phyloP scores from a whole-genome alignment of 2,797 vertebrate genomes.

The Ceyx erithaca region DNA sequence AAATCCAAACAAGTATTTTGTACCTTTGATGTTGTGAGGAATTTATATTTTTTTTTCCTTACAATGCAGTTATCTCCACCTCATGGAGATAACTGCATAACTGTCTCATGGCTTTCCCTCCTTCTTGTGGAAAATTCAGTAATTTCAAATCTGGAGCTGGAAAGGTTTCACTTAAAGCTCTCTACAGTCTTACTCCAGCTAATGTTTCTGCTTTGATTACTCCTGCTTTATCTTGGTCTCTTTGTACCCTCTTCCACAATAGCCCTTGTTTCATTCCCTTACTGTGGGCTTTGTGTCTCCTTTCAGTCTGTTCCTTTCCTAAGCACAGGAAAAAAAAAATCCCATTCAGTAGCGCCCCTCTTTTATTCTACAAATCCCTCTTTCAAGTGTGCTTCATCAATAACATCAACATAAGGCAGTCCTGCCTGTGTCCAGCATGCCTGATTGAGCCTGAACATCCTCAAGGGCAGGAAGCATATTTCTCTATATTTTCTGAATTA shows the following conservation, averaged over 20 bases:
- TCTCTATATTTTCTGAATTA: neutral
- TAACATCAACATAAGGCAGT: conserved; percentile 9
- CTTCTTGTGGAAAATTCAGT: neutral
- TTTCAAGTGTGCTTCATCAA: conserved; percentile 41
- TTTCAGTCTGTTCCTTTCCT: conserved; percentile 8
- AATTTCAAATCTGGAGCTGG: neutral
- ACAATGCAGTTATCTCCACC: no score
- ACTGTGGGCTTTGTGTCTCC: neutral
- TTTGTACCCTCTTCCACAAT: conserved; percentile 5
- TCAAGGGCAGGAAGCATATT: neutral
- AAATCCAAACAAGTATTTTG: neutral
- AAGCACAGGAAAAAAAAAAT: neutral
- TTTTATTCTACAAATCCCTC: conserved; percentile 30
- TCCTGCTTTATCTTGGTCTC: conserved; percentile 4
- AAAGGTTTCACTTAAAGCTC: neutral
- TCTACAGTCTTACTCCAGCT: neutral
- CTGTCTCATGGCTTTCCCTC: neutral
- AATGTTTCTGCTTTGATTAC: conserved; percentile 32
- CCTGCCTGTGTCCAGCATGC: neutral
- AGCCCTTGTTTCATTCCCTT: neutral
- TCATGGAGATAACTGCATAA: neutral
- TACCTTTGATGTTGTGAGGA: neutral
- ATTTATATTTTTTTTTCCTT: neutral
- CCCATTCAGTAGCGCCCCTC: conserved; percentile 6
- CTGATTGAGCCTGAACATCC: neutral